Percentiles rank a stretch among this genome's conserved stretches.
Evolutionary conservation across 2,888 invertebrate species (phyloP).

Genomic region (Drosophila formosana): DNA sequence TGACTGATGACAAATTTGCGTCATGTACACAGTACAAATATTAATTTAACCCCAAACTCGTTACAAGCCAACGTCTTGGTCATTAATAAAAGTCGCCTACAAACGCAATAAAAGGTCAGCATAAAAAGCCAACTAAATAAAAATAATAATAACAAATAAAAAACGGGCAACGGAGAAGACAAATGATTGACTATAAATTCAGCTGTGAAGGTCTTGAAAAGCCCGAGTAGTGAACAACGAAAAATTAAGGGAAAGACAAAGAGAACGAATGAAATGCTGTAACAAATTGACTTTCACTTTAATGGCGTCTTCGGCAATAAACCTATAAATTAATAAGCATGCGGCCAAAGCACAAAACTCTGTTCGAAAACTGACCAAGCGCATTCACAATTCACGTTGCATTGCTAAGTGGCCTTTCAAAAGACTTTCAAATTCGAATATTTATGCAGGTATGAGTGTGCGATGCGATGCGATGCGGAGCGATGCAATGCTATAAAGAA

Average conservation of each 20-base stretch:
- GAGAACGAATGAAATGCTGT: conserved; percentile 32
- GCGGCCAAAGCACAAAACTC: conserved; percentile 21
- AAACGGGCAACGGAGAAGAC: conserved; percentile 42
- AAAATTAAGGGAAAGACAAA: conserved; percentile 29
- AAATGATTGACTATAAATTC: conserved; percentile 67
- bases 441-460: not conserved
- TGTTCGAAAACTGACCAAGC: conserved; percentile 33
- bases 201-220: conserved; percentile 25
- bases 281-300: conserved; percentile 76
- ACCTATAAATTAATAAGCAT: conserved; percentile 68
- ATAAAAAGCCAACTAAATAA: conserved; percentile 7
- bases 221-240: conserved; percentile 6
- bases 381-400: conserved; percentile 58
- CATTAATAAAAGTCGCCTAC: conserved; percentile 65
- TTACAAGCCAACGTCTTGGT: conserved; percentile 25
- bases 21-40: conserved; percentile 39
- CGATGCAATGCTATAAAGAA: conserved; percentile 31
- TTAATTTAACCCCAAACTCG: conserved; percentile 59
- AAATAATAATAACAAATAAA: conserved; percentile 5
- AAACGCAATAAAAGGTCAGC: conserved; percentile 33
- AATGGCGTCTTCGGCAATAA: conserved; percentile 70
- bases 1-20: conserved; percentile 49
- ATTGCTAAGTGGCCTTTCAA: conserved; percentile 58
- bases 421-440: conserved; percentile 68
- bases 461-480: too few species aligned